Evolutionary conservation across 2,888 invertebrate genomes (phyloP), one percentile per base, ranked within the genome.

Genomic region (Miltochrista miniata): DNA sequence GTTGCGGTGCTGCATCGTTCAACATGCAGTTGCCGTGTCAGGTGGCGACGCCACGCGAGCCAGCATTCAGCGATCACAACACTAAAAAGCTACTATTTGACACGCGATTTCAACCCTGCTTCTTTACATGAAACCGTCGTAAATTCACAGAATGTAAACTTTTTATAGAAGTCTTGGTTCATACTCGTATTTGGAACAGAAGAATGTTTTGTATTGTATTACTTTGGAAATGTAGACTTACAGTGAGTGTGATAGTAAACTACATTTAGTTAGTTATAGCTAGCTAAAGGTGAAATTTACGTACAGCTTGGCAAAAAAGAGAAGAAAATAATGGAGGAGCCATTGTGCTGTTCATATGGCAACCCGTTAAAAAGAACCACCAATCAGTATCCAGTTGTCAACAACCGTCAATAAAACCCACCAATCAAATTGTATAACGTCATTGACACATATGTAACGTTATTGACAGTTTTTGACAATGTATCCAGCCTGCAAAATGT

Each of bases 61-160:
- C 13, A 35, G 18, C 54, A 38, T 34, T 47, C 18, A 38, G 51
- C 57, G 52, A 49, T 58, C 42, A 54, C 56, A 45, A 46, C 56
- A 42, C 42, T 30, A 52, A 48, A 44, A 51, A 56, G 51, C 51
- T 43, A 57, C 59, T 51, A 62, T 59, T 61, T 61, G 55, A 67
- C 80, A 81, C 78, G 80, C 81, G 70, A 82, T 73, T 60, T 64
- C 64, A 59, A 60, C 69, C 60, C 48, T 50, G 51, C 15, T 52
- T 63, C 54, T 78, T 74, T 69, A 69, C 76, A 79, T 79, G 76
- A 75, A 81, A 71, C 56, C 57, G 67, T 73, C 74, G 70, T 78
- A 74, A 79, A 71, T 51, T 70, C 59, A 68, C 59, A 68, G 68
- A 69, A 71, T 24, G 18, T 24, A 71, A 73, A 59, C 57, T 72